Evolutionary conservation across 2,113 vertebrate genomes (phyloP).

Genomic region (Edolisoma coerulescens): DNA sequence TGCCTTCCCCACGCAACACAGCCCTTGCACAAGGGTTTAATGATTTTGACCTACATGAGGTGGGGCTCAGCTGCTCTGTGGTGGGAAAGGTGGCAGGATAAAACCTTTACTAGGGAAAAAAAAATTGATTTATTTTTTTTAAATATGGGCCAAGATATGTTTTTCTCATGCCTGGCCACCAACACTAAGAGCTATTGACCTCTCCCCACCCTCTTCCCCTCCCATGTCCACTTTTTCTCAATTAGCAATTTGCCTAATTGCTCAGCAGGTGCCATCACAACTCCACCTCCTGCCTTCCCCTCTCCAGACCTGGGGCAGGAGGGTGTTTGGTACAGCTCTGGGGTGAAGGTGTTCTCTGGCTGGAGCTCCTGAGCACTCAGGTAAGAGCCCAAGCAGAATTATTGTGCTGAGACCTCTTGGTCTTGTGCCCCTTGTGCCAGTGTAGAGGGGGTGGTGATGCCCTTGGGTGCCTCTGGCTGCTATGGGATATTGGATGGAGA

Average conservation of each 20-base stretch:
- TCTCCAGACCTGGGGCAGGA: accelerated
- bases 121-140: not conserved
- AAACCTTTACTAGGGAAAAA: not conserved
- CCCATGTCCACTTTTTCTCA: not conserved
- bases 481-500: not conserved
- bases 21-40: not conserved
- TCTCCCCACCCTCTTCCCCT: not conserved
- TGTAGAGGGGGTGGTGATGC: no score
- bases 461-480: not conserved
- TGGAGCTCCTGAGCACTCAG: not conserved
- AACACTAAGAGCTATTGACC: not conserved
- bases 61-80: not conserved
- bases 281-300: not conserved
- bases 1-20: not conserved
- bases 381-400: not conserved
- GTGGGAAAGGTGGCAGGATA: not conserved
- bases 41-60: accelerated
- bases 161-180: not conserved
- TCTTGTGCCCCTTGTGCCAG: not conserved
- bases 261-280: not conserved
- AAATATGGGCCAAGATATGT: not conserved
- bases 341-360: not conserved
- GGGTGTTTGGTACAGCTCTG: not conserved
- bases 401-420: accelerated
- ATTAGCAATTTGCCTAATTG: not conserved